These are phyloP conservation scores for Nephrotoma guestfalica DNA, from an alignment of 2,888 invertebrate species.

Conservation along the genomic window DNA sequence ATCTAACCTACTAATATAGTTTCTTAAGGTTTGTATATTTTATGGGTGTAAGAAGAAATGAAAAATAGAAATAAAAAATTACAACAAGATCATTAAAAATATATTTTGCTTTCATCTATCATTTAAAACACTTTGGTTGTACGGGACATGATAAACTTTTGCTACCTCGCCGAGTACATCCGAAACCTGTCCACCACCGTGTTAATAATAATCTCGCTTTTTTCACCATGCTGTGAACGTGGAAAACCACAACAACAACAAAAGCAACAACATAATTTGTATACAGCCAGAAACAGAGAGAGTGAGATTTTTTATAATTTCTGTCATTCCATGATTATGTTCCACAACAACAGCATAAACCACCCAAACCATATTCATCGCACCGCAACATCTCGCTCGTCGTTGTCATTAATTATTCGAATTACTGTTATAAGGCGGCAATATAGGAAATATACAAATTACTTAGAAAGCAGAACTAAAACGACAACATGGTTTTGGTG, in stretches of 20 bases:
- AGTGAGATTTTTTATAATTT: background rate
- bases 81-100: background rate
- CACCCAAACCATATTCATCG: background rate
- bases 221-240: background rate
- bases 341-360: background rate
- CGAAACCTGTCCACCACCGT: background rate
- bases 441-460: background rate
- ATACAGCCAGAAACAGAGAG: background rate
- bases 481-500: background rate
- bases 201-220: background rate
- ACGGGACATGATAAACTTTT: background rate
- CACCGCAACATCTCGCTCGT: background rate
- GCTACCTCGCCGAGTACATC: background rate
- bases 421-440: background rate
- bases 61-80: background rate
- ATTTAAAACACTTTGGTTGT: background rate
- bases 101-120: background rate
- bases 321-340: background rate
- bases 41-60: background rate
- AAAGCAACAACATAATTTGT: background rate
- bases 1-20: conserved; percentile 19
- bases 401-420: background rate
- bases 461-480: background rate
- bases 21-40: conserved; percentile 11
- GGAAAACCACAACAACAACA: background rate